Evolutionary conservation across 2,888 invertebrate genomes (phyloP), one percentile per base, ranked within the genome.

Genomic region (Congeria kusceri): DNA sequence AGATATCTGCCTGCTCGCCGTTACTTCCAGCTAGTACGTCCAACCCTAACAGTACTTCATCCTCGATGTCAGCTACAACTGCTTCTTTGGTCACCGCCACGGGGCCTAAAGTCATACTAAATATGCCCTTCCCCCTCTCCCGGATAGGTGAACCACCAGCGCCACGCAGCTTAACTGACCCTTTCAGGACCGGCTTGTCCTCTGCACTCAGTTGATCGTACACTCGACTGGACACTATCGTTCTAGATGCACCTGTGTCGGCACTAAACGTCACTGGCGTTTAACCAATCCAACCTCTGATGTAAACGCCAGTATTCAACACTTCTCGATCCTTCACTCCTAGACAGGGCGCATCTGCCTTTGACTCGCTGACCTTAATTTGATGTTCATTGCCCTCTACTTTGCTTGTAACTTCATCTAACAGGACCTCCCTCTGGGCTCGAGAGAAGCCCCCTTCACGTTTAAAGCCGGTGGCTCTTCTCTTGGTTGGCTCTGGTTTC

Each of bases 341-440:
- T 32, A 7, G 9, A 32, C 32, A 32, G 32, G 32, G 5, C 9
- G 32, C 32, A 4, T 32, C 29, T 32, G 13, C n/a, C 32, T 18
- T 59, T 32, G 15, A 20, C 28, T 15, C 32, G 32, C 32, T 32
- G 32, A 49, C 49, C 20, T 49, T 15, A 15, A 5, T 49, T 49
- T 49, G 49, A 3, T 20, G 11, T 28, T 29, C 53, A 27, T 49
- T 11, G 13, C 29, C 29, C 18, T 61, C 29, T 28, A 15, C 29
- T 18, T 28, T 27, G 61, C 29, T 32, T 61, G 11, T 32, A 20
- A 13, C 63, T 18, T 27, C 3, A 13, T 44, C 46, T 44, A 63
- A 23, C 39, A 39, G 63, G 63, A 63, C 63, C 63, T 27, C 63
- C 23, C 63, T 63, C 49, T 66, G 49, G 53, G 49, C 66, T 13